Conservation (phyloP, 2,888 invertebrate genomes). For the Mellilla xanthometata region DNA sequence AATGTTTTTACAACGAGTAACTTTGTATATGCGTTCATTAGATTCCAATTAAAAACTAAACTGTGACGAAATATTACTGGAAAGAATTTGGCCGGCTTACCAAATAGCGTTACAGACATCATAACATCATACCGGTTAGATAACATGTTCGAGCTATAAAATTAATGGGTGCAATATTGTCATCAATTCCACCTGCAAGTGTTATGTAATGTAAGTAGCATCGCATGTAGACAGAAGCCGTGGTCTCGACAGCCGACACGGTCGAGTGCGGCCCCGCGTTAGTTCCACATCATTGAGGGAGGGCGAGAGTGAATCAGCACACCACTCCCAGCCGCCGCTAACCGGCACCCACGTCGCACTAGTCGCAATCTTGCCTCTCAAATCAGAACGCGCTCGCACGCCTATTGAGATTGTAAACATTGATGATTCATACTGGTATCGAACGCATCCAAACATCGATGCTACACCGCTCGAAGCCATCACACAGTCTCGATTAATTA, state of each 20-base stretch:
- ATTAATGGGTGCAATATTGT: constrained; percentile 27
- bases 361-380: constrained; percentile 24
- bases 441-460: constrained; percentile 20
- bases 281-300: constrained; percentile 60
- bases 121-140: constrained; percentile 24
- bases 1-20: background rate
- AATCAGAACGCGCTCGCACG: constrained; percentile 19
- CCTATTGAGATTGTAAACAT: constrained; percentile 28
- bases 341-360: constrained; percentile 31
- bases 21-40: background rate
- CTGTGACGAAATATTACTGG: background rate
- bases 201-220: constrained; percentile 46
- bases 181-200: constrained; percentile 30
- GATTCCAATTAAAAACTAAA: background rate
- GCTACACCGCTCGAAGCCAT: constrained; percentile 3
- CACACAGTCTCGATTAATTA: constrained; percentile 18
- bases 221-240: constrained; percentile 41
- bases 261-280: constrained; percentile 46
- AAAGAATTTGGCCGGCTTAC: constrained; percentile 22
- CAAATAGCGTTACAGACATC: constrained; percentile 13
- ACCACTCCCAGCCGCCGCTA: constrained; percentile 43
- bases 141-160: constrained; percentile 27
- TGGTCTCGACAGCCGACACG: constrained; percentile 65
- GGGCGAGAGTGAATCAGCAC: constrained; percentile 70
- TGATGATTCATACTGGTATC: constrained; percentile 30